Base-by-base conservation (phyloP, 1,140 invertebrate genomes). In the Orius laevigatus region DNA sequence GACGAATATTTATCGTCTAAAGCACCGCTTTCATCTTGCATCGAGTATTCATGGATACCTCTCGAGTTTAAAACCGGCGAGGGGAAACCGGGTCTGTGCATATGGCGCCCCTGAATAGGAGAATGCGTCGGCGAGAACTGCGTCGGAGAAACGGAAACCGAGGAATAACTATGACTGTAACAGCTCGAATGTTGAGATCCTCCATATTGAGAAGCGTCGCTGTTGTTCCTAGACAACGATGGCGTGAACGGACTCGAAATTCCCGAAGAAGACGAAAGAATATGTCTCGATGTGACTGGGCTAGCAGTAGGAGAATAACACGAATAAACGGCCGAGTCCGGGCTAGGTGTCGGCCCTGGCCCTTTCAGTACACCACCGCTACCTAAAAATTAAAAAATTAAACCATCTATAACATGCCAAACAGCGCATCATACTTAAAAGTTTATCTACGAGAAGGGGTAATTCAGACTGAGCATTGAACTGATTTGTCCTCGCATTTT, bases 311-410 rank as follows among this genome's bases (percentile, higher is more conserved):
- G 87, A 50, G 59, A 69, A 59, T 87, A 89, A 55, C 79, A 84
- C 53, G 83, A 89, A 68, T 87, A 85, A 57, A 86, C 83, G 52
- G 84, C 84, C 34, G 82, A 85, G 61, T 86, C 83, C 2, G 82
- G 84, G 57, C 81, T 85, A 31, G 78, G 76, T 55, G 77, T 80
- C 40, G 78, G 69, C n/a, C 60, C 59, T 42, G 53, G 59, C 12
- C 48, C 52, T 45, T 48, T 49, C 32, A 48, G 42, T 40, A 49
- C 43, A 18, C 33, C 42, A 33, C 51, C 51, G 25, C 42, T 53
- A 49, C 46, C 51, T 52, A 32, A 3, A 51, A 35, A 38, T 5
- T 10, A 16, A 5, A 16, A 38, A 38, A 16, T 38, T 10, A 34
- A 34, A 38, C 15, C n/a, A n/a, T 38, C 36, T 38, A 38, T 25